phyloP scores from a whole-genome alignment of 2,888 invertebrate genomes.

The Rhorus exstirpatorius region DNA sequence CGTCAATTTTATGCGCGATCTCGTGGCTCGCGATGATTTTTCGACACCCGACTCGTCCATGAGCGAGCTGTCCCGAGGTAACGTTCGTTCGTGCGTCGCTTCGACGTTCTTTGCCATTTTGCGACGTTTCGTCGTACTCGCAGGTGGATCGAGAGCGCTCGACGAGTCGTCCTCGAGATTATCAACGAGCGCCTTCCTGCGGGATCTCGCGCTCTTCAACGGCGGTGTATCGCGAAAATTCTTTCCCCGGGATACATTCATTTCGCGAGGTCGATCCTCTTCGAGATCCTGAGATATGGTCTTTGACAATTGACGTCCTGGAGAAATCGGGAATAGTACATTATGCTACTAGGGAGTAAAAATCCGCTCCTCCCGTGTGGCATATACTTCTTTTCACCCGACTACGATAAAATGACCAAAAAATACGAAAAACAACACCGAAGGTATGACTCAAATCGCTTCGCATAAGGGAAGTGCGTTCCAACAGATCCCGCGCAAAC shows the following conservation, averaged over 20 bases:
- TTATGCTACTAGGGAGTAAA: no score
- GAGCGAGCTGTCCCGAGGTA: slow-evolving; percentile 34
- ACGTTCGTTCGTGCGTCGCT: slow-evolving; percentile 38
- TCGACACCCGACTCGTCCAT: slow-evolving; percentile 44
- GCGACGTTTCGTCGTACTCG: slow-evolving; percentile 57
- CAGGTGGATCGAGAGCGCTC: slow-evolving; percentile 11
- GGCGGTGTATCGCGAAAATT: slow-evolving; percentile 11
- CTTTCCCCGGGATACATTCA: slow-evolving; percentile 49
- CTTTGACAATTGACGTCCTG: slow-evolving; percentile 61
- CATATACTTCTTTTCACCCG: no score
- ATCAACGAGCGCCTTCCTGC: slow-evolving; percentile 51
- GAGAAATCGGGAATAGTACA: background rate
- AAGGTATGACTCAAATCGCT: no score
- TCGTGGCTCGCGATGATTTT: slow-evolving; percentile 28
- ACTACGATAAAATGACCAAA: no score
- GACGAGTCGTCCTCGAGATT: slow-evolving; percentile 30
- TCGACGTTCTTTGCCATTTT: slow-evolving; percentile 58
- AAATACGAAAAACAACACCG: no score
- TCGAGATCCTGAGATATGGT: slow-evolving; percentile 56
- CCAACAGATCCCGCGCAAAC: no score
- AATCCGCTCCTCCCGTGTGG: no score
- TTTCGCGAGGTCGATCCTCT: slow-evolving; percentile 43
- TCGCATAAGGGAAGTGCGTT: no score
- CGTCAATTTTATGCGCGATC: slow-evolving; percentile 49
- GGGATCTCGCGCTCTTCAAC: slow-evolving; percentile 45